A percentile compares a stretch with the other conserved stretches of the same genome.
phyloP scores from a whole-genome alignment of 2,797 vertebrate species.

The Anolis apletophallus region DNA sequence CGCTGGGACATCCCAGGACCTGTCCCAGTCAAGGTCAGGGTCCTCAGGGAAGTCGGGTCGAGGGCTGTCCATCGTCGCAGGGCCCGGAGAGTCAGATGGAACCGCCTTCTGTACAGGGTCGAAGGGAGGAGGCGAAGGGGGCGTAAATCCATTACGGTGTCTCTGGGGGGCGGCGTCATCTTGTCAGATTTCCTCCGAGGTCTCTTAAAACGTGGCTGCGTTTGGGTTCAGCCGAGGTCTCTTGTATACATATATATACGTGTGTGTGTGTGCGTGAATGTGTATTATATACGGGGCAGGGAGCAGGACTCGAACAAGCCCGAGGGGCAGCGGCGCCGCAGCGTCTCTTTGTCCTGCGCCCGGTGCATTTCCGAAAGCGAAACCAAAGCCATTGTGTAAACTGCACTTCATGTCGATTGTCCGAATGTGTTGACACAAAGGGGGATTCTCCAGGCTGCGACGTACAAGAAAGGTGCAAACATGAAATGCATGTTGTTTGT shows the following conservation, averaged over 20 bases:
- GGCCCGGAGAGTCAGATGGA: no score
- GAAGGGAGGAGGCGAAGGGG: no score
- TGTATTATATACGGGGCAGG: background rate
- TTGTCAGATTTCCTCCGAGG: slow-evolving; percentile 72
- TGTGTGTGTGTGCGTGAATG: background rate
- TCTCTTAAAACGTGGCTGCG: slow-evolving; percentile 80
- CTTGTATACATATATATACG: slow-evolving; percentile 7
- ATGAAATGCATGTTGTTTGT: slow-evolving; percentile 99
- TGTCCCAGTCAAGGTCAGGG: no score
- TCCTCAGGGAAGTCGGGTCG: no score
- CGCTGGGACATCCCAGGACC: no score
- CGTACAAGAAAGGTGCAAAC: slow-evolving; percentile 99
- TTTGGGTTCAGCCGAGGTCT: slow-evolving; percentile 77
- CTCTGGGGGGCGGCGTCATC: no score
- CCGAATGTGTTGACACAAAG: slow-evolving; percentile 76
- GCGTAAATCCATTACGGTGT: no score
- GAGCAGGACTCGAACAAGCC: slow-evolving; percentile 57
- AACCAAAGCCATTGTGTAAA: slow-evolving; percentile 66
- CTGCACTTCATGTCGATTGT: slow-evolving; percentile 75
- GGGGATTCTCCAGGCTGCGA: slow-evolving; percentile 91
- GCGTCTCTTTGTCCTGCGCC: slow-evolving; percentile 62
- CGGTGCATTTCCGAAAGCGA: slow-evolving; percentile 60
- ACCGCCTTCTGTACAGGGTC: no score
- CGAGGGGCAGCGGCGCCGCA: slow-evolving; percentile 50
- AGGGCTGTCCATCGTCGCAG: no score